Base-by-base conservation (phyloP, 2,797 vertebrate genomes). In the Peromyscus eremicus region DNA sequence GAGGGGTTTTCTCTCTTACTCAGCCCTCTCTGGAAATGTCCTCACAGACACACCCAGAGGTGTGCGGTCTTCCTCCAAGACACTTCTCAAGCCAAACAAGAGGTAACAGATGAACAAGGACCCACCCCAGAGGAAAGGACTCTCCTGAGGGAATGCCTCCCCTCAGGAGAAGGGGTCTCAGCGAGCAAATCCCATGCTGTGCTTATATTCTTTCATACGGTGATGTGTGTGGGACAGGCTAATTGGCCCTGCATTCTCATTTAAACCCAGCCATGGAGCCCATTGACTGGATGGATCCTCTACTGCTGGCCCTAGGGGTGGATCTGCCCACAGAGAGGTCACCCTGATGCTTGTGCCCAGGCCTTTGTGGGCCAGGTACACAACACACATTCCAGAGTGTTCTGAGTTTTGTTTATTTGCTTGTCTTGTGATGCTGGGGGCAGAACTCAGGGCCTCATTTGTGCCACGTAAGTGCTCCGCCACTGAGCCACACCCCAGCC, bases 201-300 rank as follows among this genome's bases (percentile, higher is more conserved):
- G n/a, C 7, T 49, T 46, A 11, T 57, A 13, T 29, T 40, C 46
- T 49, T 32, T 19, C 25, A 34, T 43, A 62, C 9, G 2, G 77
- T 13, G 32, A 29, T 55, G 0, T 27, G 43, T 13, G 64, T 16
- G 21, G 29, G 19, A 1, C n/a, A 43, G 76, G 40, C 25, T 2
- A 1, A 0, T 0, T 6, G 66, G 62, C 13, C 19, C 4, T 1
- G 27, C 17, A 16, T 25, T 71, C 55, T 68, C 1, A 43, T 49
- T 68, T n/a, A 49, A 34, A 49, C 27, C 3, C 21, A 55, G 32
- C 29, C 0, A 0, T 10, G 40, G 25, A 19, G 46, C 3, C 29
- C 25, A 0, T 14, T 3, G 3, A 29, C 23, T 29, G 46, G 4
- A 12, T 17, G 37, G 1, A 1, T 52, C 10, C 57, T 57, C 62